Base-by-base conservation (phyloP, 2,113 vertebrate genomes). In the Columba janthina region DNA sequence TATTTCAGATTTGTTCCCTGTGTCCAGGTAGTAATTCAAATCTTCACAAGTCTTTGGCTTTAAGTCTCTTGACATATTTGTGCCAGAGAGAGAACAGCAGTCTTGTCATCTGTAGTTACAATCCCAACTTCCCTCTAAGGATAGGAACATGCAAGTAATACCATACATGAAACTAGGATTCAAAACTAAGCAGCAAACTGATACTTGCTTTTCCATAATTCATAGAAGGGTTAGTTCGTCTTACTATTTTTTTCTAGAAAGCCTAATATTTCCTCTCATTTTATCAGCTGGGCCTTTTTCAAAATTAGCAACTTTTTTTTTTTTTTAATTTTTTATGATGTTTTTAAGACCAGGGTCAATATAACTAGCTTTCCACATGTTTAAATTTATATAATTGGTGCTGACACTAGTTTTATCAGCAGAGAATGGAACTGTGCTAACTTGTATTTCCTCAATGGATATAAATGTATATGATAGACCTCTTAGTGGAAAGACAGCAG, bases 241-340 rank as follows among this genome's bases (percentile, higher is more conserved):
- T 50, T 54, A 28, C 7, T 32, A 5, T 13, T 62, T 69, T 69
- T 84, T 86, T 21, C 7, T 66, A 28, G 72, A 71, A 72, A 83
- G 1, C 2, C 6, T 60, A 46, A 11, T 48, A 40, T 67, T 83
- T 67, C 67, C 4, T 34, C 11, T 61, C 2, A 0, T 62, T 42
- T 18, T 38, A 38, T 50, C 1, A 2, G 2, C 21, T 40, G 22
- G 2, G 0, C 2, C 26, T 42, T 51, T 76, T 81, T 51, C 79
- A 28, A 46, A 3, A 22, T 58, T 60, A 80, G 5, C 6, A 81
- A 54, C 3, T 11, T 50, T 50, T 50, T 50, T 50, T 22, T 50
- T 50, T 48, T 26, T 34, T 34, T 36, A 12, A n/a, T 31, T 64
- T 61, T 46, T 66, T 11, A 70, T 40, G 0, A 18, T 65, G 51